phyloP scores from a whole-genome alignment of 1,140 invertebrate species.

The Bombyx mandarina region DNA sequence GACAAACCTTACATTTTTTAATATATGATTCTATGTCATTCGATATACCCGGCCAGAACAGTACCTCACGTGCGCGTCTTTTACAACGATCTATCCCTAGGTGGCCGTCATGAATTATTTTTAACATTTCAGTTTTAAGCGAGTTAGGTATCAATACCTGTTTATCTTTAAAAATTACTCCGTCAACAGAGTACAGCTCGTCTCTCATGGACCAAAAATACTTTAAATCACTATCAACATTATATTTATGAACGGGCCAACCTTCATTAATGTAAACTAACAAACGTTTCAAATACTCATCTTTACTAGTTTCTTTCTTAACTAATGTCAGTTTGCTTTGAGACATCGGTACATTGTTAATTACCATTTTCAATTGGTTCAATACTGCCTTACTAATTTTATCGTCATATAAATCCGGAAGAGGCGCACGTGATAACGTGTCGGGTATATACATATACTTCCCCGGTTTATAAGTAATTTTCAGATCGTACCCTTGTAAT shows the following conservation, averaged over 20 bases:
- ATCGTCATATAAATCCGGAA: constrained; percentile 14
- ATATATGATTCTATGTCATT: constrained; percentile 32
- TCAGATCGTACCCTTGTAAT: constrained; percentile 9
- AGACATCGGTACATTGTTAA: constrained; percentile 10
- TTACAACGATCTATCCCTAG: constrained; percentile 14
- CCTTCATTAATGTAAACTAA: constrained; percentile 9
- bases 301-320: constrained; percentile 6
- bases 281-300: too few relatives aligned
- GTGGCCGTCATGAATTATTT: constrained; percentile 22
- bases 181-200: too few relatives aligned
- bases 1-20: constrained; percentile 20
- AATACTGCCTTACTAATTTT: constrained; percentile 3
- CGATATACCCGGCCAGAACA: constrained; percentile 39
- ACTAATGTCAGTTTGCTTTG: constrained; percentile 8
- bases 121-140: constrained; percentile 6
- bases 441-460: constrained; percentile 60
- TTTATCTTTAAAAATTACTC: constrained; percentile 21
- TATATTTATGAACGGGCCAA: too few relatives aligned
- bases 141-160: constrained; percentile 9
- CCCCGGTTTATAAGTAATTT: too few relatives aligned
- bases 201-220: too few relatives aligned
- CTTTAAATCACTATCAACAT: too few relatives aligned
- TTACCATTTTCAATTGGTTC: constrained; percentile 8
- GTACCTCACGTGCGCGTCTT: constrained; percentile 30
- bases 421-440: constrained; percentile 42